Base-by-base conservation (phyloP, 1,140 invertebrate genomes). In the Coptotermes formosanus region DNA sequence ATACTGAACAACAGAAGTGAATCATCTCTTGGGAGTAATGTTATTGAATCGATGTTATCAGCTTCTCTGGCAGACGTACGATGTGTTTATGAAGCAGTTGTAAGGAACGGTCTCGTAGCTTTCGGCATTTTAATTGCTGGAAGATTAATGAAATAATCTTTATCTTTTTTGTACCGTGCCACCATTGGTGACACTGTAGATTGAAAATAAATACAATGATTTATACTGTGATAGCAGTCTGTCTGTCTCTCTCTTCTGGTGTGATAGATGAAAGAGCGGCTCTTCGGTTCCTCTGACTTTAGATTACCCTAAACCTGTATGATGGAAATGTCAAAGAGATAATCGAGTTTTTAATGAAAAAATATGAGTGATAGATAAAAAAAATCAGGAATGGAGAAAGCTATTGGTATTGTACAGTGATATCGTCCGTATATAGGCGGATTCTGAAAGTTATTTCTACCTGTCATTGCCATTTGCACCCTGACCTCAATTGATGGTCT, bases 141-240 rank as follows among this genome's bases (percentile, higher is more conserved):
- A 75, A 75, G 64, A 75, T 75, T 75, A 75, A 75, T 75, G 19
- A 30, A 75, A 75, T 75, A 7, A 75, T n/a, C n/a, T 75, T 75
- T n/a, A 30, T 75, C 25, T n/a, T 75, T 75, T 75, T 75, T 75
- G 64, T 75, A 9, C 14, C 64, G 19, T 19, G 52, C 64, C 25
- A 75, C 25, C 64, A 30, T 8, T 2, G 9, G n/a, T 30, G 64
- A 30, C 64, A 30, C 64, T 75, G 64, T 75, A 30, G n/a, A 75
- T 30, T 75, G 64, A 75, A 75, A 75, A 75, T 30, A 75, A 75
- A 75, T 25, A 75, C 64, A 75, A 75, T 25, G 25, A 75, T 30
- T 75, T 75, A 16, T 75, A 75, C 3, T 75, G n/a, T 14, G 16
- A 9, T 30, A 75, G 25, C 64, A 30, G 2, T 38, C 38, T 38